These are phyloP conservation scores for Sinocyclocheilus anshuiensis DNA, from an alignment of 2,113 vertebrate genomes.

Conservation along the genomic window DNA sequence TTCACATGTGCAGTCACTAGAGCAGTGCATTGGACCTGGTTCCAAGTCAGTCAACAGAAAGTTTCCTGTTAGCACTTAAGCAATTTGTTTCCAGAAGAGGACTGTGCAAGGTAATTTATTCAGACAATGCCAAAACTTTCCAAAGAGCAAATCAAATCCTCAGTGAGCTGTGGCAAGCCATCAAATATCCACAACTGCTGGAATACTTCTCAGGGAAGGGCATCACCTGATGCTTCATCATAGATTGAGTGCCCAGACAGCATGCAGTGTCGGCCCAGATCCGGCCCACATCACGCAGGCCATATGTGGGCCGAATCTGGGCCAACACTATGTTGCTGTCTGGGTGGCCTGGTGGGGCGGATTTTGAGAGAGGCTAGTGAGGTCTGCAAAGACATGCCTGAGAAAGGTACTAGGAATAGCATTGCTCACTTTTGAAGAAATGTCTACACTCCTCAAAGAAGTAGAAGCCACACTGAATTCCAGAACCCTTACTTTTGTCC, in stretches of 20 bases:
- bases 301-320: too few relatives aligned
- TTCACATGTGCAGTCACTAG: constrained; percentile 47
- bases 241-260: too few relatives aligned
- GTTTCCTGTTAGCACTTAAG: not conserved
- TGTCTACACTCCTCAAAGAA: not conserved
- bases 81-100: not conserved
- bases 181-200: too few relatives aligned
- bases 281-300: too few relatives aligned
- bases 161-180: not conserved
- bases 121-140: not conserved
- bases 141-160: not conserved
- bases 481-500: too few relatives aligned
- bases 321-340: too few relatives aligned
- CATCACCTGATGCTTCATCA: too few relatives aligned
- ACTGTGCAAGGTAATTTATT: not conserved
- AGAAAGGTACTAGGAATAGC: not conserved
- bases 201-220: too few relatives aligned
- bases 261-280: too few relatives aligned
- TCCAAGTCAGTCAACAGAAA: not conserved
- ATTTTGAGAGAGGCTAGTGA: not conserved
- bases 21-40: not conserved
- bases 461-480: too few relatives aligned
- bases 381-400: not conserved
- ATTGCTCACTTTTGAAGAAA: not conserved
- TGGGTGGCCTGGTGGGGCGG: not conserved